These are phyloP conservation scores for Drosophila elegans DNA, from an alignment of 1,140 invertebrate species.

Conservation along the genomic window DNA sequence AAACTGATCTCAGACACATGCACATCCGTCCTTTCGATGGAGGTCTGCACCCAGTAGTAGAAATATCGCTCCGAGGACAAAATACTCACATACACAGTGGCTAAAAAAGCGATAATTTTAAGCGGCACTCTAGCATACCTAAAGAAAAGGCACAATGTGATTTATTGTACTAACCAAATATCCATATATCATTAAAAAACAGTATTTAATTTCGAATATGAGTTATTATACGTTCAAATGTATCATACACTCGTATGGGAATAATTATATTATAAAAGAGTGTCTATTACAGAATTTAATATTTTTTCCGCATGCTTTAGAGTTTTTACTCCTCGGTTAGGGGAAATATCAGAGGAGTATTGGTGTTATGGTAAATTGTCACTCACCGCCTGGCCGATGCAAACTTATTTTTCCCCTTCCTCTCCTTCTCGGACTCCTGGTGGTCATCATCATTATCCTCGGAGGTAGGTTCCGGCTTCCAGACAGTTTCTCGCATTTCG, in stretches of 20 bases:
- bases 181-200: too few relatives aligned
- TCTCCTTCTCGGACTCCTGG: constrained; percentile 1
- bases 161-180: too few relatives aligned
- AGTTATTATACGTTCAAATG: too few relatives aligned
- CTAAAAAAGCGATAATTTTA: constrained; percentile 9
- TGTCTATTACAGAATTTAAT: too few relatives aligned
- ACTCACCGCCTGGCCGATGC: constrained; percentile 38
- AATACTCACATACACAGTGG: constrained; percentile 55
- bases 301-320: too few relatives aligned
- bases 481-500: constrained; percentile 44
- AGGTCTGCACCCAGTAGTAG: constrained; percentile 72
- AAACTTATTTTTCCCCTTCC: neutral
- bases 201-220: too few relatives aligned
- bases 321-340: too few relatives aligned
- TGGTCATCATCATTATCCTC: constrained; percentile 42
- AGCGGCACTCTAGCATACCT: constrained; percentile 39
- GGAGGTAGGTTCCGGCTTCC: constrained; percentile 8
- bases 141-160: too few relatives aligned
- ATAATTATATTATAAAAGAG: too few relatives aligned
- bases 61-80: constrained; percentile 76
- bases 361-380: neutral
- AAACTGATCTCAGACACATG: constrained; percentile 74
- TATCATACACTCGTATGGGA: too few relatives aligned
- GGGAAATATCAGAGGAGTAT: neutral
- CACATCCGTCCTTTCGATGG: constrained; percentile 73